phyloP scores from a whole-genome alignment of 1,140 invertebrate genomes.

The Achroia grisella region DNA sequence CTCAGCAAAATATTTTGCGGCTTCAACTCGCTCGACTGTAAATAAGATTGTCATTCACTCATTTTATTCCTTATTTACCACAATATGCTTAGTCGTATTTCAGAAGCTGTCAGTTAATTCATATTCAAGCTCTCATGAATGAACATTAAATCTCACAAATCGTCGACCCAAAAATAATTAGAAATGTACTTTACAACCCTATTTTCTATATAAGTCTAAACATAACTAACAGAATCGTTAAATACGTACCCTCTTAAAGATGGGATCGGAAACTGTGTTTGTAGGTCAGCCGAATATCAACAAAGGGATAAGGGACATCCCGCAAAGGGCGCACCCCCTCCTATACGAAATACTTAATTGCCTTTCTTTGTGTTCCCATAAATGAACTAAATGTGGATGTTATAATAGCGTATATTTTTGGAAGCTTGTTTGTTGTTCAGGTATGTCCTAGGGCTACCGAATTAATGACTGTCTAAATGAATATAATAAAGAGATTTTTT shows the following conservation, averaged over 20 bases:
- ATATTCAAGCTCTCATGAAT: too few relatives aligned
- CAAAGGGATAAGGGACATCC: conserved; percentile 19
- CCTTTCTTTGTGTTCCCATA: conserved; percentile 1
- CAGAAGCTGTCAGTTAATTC: too few relatives aligned
- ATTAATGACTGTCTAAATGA: too few relatives aligned
- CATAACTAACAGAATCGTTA: conserved; percentile 1
- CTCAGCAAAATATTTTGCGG: too few relatives aligned
- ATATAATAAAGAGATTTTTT: too few relatives aligned
- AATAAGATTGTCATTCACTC: too few relatives aligned
- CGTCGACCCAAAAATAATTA: too few relatives aligned
- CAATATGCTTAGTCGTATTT: too few relatives aligned
- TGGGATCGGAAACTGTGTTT: conserved; percentile 47
- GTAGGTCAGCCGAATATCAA: conserved; percentile 55
- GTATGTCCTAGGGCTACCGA: too few relatives aligned
- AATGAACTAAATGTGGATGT: conserved; percentile 1
- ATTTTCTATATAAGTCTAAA: not conserved
- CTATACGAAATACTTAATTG: conserved; percentile 1
- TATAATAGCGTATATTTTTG: not conserved
- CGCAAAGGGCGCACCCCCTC: not conserved
- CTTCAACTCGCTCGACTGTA: too few relatives aligned
- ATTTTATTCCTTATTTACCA: too few relatives aligned
- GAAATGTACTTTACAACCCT: not conserved
- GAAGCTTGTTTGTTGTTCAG: not conserved
- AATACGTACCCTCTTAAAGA: conserved; percentile 4
- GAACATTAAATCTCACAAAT: too few relatives aligned